Percentiles rank a stretch among this genome's conserved stretches.
phyloP scores from a whole-genome alignment of 2,113 vertebrate genomes.

The Pao palembangensis region DNA sequence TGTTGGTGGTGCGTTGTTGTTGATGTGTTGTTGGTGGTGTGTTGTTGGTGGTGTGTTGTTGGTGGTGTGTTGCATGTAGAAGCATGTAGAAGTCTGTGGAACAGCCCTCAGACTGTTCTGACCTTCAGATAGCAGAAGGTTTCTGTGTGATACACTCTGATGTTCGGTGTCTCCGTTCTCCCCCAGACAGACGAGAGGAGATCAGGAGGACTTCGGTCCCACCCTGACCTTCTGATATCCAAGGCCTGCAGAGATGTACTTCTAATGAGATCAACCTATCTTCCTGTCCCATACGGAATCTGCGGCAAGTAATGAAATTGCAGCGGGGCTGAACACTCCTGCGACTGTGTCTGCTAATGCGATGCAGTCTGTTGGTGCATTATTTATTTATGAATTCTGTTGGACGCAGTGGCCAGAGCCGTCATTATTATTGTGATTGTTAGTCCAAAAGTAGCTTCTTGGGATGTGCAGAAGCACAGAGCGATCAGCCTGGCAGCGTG shows the following conservation, averaged over 20 bases:
- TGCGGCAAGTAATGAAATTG: conserved; percentile 36
- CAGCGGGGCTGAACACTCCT: conserved; percentile 17
- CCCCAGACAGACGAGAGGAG: conserved; percentile 24
- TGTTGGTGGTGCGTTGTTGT: too few species aligned
- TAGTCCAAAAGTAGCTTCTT: too few species aligned
- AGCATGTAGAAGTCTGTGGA: too few species aligned
- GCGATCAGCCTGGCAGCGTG: too few species aligned
- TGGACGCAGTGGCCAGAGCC: conserved; percentile 10
- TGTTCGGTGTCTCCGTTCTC: too few species aligned
- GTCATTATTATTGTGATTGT: conserved; percentile 9
- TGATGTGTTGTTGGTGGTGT: too few species aligned
- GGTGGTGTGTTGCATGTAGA: too few species aligned
- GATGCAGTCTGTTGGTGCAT: conserved; percentile 21
- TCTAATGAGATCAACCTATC: conserved; percentile 53
- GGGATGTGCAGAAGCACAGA: too few species aligned
- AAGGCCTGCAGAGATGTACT: conserved; percentile 37
- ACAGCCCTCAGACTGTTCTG: too few species aligned
- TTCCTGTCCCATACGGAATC: not conserved
- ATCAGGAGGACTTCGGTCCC: conserved; percentile 48
- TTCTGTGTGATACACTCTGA: conserved; percentile 19
- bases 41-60: too few species aligned
- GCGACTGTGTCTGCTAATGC: too few species aligned
- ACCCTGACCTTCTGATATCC: conserved; percentile 50
- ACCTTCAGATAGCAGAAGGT: too few species aligned
- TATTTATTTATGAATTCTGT: conserved; percentile 30